Conservation (phyloP, 2,888 invertebrate species). For the Chrysodeixis includens region DNA sequence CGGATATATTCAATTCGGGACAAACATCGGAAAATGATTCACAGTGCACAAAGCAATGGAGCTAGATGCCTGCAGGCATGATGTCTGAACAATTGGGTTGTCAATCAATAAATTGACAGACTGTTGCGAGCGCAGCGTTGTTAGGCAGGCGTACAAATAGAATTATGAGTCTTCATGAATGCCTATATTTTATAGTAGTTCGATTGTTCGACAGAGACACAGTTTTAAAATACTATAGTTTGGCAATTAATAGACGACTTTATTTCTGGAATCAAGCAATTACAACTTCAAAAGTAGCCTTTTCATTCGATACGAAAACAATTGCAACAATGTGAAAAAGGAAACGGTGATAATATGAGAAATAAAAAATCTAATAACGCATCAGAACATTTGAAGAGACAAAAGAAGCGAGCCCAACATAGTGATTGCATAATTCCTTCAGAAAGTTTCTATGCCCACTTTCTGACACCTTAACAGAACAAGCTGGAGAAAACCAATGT, state of each 20-base stretch:
- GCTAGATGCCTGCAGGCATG: not conserved
- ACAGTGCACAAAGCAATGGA: not conserved
- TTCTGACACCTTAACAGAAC: not conserved
- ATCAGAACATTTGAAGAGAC: no score
- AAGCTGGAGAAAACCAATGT: not conserved
- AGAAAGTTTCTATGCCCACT: no score
- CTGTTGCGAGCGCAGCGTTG: conserved; percentile 3
- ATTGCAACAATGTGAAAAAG: no score
- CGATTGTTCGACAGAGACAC: not conserved
- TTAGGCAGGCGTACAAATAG: not conserved
- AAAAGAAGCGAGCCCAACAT: no score
- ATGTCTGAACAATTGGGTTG: conserved; percentile 4
- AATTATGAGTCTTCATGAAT: not conserved
- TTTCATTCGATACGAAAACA: no score
- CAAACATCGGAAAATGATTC: not conserved
- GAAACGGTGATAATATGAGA: no score
- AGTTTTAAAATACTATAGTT: not conserved
- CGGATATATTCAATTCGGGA: not conserved
- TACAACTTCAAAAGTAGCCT: no score
- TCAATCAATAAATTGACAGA: conserved; percentile 4
- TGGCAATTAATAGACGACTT: no score
- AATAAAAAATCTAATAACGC: no score
- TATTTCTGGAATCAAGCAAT: no score
- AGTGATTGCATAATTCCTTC: no score
- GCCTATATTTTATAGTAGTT: not conserved